Evolutionary conservation across 1,140 invertebrate genomes (phyloP), one percentile per base, ranked within the genome.

Genomic region (Melitaea cinxia): DNA sequence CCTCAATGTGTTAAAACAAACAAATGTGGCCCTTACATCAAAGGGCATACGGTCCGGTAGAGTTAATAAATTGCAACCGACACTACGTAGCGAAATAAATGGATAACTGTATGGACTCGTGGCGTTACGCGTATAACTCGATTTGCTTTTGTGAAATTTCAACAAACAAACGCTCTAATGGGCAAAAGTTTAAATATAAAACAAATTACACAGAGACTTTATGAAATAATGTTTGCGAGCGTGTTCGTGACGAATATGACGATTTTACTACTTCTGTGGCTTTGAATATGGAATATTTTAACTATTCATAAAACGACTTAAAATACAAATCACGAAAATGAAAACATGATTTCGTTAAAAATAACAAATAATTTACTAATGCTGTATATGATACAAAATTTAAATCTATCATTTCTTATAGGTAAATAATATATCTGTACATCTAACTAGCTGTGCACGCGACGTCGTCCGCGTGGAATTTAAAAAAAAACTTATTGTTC

Each of bases 61-160:
- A 19, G 4, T 42, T 15, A 23, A 30, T 28, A 56, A n/a, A 17
- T 17, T 47, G 26, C 55, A 23, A 28, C 56, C 47, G 64, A 62
- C 53, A 56, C 54, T 68, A 80, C 68, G 78, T 72, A 80, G 78
- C 70, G 61, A 83, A 86, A 87, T 81, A 89, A 86, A 88, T 75
- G 78, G 75, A 78, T 80, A 80, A 78, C 78, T 63, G 67, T 71
- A 66, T 71, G 73, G 75, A 68, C 70, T 62, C 77, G 72, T 72
- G 62, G 71, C 67, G 73, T 84, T 82, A 77, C 77, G 76, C 69
- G 73, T 78, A 75, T 89, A 88, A 88, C 77, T 86, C 74, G 79
- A 88, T 89, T 89, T 86, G 75, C 79, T 72, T 85, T 82, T 86
- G 80, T 86, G 77, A 80, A 83, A 77, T 83, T 71, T 75, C 75